A percentile compares a stretch with the other conserved stretches of the same genome.
Evolutionary conservation across 2,888 invertebrate genomes (phyloP).

Genomic region (Epirrita christyi): DNA sequence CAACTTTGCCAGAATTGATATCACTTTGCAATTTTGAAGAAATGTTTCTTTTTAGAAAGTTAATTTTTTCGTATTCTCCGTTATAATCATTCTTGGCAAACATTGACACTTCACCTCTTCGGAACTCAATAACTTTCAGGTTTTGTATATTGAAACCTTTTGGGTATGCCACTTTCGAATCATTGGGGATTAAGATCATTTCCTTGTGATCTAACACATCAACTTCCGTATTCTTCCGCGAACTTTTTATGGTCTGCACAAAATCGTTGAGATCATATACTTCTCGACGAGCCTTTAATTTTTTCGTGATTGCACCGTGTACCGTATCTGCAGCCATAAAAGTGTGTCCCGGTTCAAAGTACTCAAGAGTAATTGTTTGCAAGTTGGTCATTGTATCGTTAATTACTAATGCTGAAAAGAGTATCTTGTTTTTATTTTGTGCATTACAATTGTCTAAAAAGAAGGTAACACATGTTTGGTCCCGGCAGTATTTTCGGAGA

Average conservation of each 20-base stretch:
- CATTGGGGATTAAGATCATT: slow-evolving; percentile 22
- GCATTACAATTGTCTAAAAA: slow-evolving; percentile 27
- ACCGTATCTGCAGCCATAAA: slow-evolving; percentile 38
- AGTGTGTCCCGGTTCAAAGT: slow-evolving; percentile 35
- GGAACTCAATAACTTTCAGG: slow-evolving; percentile 24
- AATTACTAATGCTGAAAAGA: slow-evolving; percentile 31
- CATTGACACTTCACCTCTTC: slow-evolving; percentile 15
- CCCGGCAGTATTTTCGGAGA: neutral
- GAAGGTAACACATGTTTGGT: neutral
- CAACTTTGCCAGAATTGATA: neutral
- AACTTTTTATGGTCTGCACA: slow-evolving; percentile 9
- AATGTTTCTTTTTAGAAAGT: neutral
- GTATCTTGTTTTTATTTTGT: slow-evolving; percentile 37
- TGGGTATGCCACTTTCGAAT: slow-evolving; percentile 15
- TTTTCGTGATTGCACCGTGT: slow-evolving; percentile 28
- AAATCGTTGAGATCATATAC: slow-evolving; percentile 1
- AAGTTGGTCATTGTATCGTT: slow-evolving; percentile 26
- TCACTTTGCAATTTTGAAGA: neutral
- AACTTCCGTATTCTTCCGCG: slow-evolving; percentile 33
- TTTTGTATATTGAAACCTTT: slow-evolving; percentile 23
- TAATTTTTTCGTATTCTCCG: neutral
- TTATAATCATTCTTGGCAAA: neutral
- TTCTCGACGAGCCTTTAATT: slow-evolving; percentile 21
- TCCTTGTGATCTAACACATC: slow-evolving; percentile 27
- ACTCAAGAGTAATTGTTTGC: slow-evolving; percentile 32